Evolutionary conservation across 2,113 vertebrate genomes (phyloP), one percentile per base, ranked within the genome.

Genomic region (Sander vitreus): DNA sequence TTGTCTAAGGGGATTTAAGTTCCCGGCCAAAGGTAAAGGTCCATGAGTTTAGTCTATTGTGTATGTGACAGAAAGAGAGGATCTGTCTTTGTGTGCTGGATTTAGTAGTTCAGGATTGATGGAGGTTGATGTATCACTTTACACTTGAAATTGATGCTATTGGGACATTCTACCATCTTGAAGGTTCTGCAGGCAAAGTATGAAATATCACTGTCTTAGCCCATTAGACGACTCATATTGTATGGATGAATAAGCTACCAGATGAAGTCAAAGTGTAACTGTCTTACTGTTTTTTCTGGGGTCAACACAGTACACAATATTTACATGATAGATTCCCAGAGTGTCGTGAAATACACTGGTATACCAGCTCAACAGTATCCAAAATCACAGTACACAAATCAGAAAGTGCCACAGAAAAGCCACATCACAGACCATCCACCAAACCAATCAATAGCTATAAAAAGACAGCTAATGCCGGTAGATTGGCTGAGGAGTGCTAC

Each of bases 1-100:
- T 73, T 86, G 45, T 86, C 63, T 80, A 48, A 86, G 30, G 69
- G 53, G 73, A 89, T 85, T 78, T 81, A 6, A 83, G 45, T 79
- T 78, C 73, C 73, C 74, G 10, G 48, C 63, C 33, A n/a, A 50
- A 81, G 69, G 81, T 69, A 80, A 80, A 81, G 74, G 73, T 70
- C 70, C 54, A 75, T 11, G 8, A 69, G 55, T 85, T 87, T 58
- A 84, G 76, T 85, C 80, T 63, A 70, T 54, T 50, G 27, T 76
- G 53, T 79, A 39, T 63, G 45, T 79, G 79, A 73, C 48, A 50
- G 18, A 79, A 39, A 48, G 36, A 57, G 47, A 76, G n/a, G 65
- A 85, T 85, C 43, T 64, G 76, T 91, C 76, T 78, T 75, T 85
- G 63, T 74, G 45, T 62, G 66, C 27, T 73, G 30, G 30, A 63